Evolutionary conservation across 2,113 vertebrate species (phyloP).

Genomic region (Peromyscus maniculatus): DNA sequence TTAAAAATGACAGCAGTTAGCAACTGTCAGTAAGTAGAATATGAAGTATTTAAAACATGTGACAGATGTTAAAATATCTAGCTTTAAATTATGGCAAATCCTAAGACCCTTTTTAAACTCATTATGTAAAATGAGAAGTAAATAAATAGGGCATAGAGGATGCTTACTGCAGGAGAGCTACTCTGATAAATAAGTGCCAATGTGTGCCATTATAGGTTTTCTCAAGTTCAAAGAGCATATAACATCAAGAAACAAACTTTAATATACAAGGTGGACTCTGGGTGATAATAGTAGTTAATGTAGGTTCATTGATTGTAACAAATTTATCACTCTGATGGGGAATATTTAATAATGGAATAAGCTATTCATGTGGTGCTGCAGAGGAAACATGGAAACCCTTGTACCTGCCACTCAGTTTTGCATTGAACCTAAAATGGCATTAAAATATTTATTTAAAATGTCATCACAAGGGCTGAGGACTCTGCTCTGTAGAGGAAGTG

Average conservation of each 20-base stretch:
- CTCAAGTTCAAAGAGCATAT: not conserved
- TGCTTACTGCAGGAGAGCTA: not conserved
- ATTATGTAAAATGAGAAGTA: not conserved
- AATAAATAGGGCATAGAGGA: not conserved
- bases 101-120: not conserved
- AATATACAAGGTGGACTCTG: not conserved
- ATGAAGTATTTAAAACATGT: constrained; percentile 43
- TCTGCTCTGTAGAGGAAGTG: not conserved
- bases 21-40: not conserved
- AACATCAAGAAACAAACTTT: not conserved
- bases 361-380: not conserved
- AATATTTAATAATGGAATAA: not conserved
- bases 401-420: not conserved
- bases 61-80: constrained; percentile 69
- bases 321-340: not conserved
- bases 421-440: not conserved
- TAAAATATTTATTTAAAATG: not conserved
- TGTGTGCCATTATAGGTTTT: not conserved
- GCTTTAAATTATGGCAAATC: constrained; percentile 57
- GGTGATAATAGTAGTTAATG: not conserved
- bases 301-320: not conserved
- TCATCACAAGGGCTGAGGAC: not conserved
- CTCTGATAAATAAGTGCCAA: not conserved
- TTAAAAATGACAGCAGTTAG: constrained; percentile 35
- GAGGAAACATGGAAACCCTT: not conserved